Evolutionary conservation across 2,797 vertebrate genomes (phyloP), one percentile per base, ranked within the genome.

Genomic region (Saguinus oedipus): DNA sequence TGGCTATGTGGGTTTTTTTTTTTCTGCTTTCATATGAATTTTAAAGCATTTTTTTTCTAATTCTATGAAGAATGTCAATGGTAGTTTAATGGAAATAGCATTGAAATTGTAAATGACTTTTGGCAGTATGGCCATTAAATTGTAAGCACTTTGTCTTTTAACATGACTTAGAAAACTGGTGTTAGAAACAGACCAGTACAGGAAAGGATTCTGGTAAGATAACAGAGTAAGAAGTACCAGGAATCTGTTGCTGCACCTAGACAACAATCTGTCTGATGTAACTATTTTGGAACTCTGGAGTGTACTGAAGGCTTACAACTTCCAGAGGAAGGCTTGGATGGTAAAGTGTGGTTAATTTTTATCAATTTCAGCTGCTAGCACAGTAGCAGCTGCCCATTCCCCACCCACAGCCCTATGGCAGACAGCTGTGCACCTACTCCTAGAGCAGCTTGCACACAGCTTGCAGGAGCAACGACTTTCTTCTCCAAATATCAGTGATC

Each of bases 141-240:
- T 82, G 61, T 92, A 95, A 39, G 44, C 55, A 94, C 88, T 89
- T 39, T 88, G 22, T 82, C 61, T 94, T 96, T 84, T 79, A 86
- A 94, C 20, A 39, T 53, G 59, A 85, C 36, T 89, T 78, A 95
- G 59, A 95, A 96, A 92, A 93, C 5, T 57, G 26, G n/a, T 84
- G 36, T 72, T 75, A 95, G 88, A 57, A 95, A 92, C 24, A 86
- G 46, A 88, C 27, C 44, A 61, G 26, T 64, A 89, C 13, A 57
- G 61, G 36, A 72, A 70, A 48, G 27, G 46, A 91, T 76, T 68
- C 55, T 78, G 72, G 17, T 13, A 59, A 76, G 39, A 72, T 26
- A 55, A 33, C 17, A 9, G 17, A 39, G 33, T 27, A 84, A 59
- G 27, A 86, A 86, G 22, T 48, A 50, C n/a, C 46, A 68, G 39